Evolutionary conservation across 2,797 vertebrate species (phyloP), one percentile per base, ranked within the genome.

Genomic region (Oceanodroma leucorhoa): DNA sequence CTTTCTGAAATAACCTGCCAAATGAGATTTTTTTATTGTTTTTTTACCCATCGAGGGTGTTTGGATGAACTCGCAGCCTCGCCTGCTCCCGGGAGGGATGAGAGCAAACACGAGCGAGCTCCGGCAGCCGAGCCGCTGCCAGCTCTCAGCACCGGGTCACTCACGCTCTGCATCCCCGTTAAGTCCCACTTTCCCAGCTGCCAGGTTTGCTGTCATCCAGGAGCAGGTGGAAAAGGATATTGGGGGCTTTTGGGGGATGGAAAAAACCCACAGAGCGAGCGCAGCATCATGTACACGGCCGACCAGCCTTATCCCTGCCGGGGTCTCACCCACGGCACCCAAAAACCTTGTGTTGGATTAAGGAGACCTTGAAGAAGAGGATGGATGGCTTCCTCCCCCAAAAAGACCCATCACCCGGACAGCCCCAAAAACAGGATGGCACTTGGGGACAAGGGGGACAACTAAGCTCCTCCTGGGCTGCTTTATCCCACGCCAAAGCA

Each of bases 281-380:
- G 16, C 4, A 6, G 34, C 9, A 24, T 10, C 3, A 27, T 0
- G 5, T 27, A 60, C 57, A 1, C 0, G 1, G 21, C n/a, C 1
- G 0, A 8, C 12, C 24, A 45, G 50, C 50, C 55, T 69, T 16
- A 5, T 26, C 67, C 22, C 38, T 51, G 21, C 46, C 60, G 34
- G 43, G 30, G 14, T 32, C 13, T 71, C 54, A 57, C 2, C 26
- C 60, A 46, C 26, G 9, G 34, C 14, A 57, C 50, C 32, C 57
- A 30, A 10, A 27, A 36, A 11, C 7, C 32, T 29, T 1, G 0
- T 2, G 7, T 15, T 10, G n/a, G 14, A 15, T 53, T 45, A 65
- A 30, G 21, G 23, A 79, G 50, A 57, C 36, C 29, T 45, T 27
- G 60, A 57, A 40, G 54, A 53, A 45, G 53, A 73, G 8, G 30